A percentile compares a stretch with the other conserved stretches of the same genome.
Conservation (phyloP, 2,888 invertebrate genomes). For the Meliscaeva auricollis region DNA sequence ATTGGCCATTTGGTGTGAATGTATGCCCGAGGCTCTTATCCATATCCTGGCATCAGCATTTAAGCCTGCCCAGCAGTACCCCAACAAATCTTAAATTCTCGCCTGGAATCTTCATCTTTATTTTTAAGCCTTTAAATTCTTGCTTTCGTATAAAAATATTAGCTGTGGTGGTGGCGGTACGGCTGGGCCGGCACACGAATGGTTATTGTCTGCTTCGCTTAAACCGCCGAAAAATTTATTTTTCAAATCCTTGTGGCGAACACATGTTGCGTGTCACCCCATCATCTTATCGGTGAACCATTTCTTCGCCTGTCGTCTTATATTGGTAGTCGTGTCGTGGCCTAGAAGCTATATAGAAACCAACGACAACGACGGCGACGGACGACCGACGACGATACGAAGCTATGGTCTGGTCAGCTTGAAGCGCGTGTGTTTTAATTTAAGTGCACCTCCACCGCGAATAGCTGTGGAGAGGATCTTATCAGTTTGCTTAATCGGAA, state of each 20-base stretch:
- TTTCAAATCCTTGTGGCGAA: conserved; percentile 60
- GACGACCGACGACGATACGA: too few species aligned
- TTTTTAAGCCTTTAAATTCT: background rate
- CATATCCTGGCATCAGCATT: conserved; percentile 73
- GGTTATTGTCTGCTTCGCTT: conserved; percentile 56
- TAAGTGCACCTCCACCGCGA: conserved; percentile 68
- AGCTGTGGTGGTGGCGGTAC: conserved; percentile 20
- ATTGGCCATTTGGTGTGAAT: conserved; percentile 25
- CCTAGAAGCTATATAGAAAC: conserved; percentile 7
- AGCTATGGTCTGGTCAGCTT: conserved; percentile 61
- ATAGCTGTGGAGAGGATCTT: conserved; percentile 73
- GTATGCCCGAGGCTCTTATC: conserved; percentile 44
- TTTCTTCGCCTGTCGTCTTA: conserved; percentile 44
- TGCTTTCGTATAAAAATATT: background rate
- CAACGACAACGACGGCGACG: background rate
- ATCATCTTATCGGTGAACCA: conserved; percentile 68
- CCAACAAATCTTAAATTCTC: conserved; percentile 53
- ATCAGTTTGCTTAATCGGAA: conserved; percentile 71
- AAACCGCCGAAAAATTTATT: conserved; percentile 61
- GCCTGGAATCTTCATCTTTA: conserved; percentile 31
- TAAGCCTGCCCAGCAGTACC: conserved; percentile 58
- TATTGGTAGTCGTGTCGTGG: conserved; percentile 21
- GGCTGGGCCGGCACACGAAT: conserved; percentile 36
- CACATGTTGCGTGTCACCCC: conserved; percentile 78
- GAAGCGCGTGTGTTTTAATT: conserved; percentile 66